Percentiles rank a stretch among this genome's conserved stretches.
Conservation (phyloP, 2,888 invertebrate species). For the Cylindroiulus punctatus region DNA sequence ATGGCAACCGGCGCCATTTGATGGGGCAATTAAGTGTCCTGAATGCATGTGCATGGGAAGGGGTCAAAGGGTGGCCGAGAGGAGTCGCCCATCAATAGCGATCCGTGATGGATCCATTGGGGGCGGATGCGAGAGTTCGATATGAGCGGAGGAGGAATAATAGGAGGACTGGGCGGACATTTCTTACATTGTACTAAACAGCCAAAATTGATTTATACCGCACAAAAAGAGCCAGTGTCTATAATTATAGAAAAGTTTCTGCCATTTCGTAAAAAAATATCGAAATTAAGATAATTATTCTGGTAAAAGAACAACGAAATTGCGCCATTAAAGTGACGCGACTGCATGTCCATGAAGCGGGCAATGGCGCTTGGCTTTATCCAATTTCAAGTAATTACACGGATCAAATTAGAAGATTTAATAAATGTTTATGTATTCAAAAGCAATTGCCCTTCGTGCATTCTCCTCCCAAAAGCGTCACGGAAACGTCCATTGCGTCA, state of each 20-base stretch:
- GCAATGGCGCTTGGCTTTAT: slow-evolving; percentile 25
- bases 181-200: slow-evolving; percentile 8
- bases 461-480: slow-evolving; percentile 2
- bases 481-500: not conserved
- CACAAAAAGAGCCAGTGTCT: not conserved
- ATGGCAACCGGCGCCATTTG: slow-evolving; percentile 36
- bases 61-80: not conserved
- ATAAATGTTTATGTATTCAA: slow-evolving; percentile 21
- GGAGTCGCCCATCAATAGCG: slow-evolving; percentile 32
- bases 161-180: slow-evolving; percentile 19
- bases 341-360: not conserved
- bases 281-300: slow-evolving; percentile 37
- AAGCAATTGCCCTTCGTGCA: not conserved
- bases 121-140: slow-evolving; percentile 36
- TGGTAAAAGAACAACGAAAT: slow-evolving; percentile 2
- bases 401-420: slow-evolving; percentile 21
- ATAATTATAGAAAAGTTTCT: slow-evolving; percentile 13
- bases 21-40: slow-evolving; percentile 8
- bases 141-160: slow-evolving; percentile 31
- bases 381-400: slow-evolving; percentile 40
- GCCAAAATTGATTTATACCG: slow-evolving; percentile 24
- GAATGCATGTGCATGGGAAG: not conserved
- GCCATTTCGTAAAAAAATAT: not conserved
- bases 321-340: slow-evolving; percentile 6
- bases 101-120: slow-evolving; percentile 33